These are phyloP conservation scores for Dynastes maya DNA, from an alignment of 2,888 invertebrate species.

Conservation along the genomic window DNA sequence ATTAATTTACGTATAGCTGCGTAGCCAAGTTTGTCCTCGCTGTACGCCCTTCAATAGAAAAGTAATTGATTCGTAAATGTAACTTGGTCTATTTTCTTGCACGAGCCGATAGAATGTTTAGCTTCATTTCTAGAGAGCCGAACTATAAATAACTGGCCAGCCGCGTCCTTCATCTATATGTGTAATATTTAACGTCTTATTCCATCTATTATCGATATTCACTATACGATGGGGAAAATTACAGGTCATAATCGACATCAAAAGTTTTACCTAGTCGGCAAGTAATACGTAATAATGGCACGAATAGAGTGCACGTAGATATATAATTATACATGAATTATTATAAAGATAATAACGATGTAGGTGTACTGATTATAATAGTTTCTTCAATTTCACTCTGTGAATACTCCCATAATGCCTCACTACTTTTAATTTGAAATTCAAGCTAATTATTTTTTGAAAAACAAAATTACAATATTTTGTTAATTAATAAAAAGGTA, in stretches of 20 bases:
- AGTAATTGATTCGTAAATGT: constrained; percentile 7
- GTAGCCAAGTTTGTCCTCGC: background rate
- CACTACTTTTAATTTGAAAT: no score
- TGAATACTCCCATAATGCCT: no score
- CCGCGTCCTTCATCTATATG: background rate
- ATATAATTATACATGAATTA: no score
- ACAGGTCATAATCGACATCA: background rate
- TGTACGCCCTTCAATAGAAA: background rate
- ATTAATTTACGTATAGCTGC: background rate
- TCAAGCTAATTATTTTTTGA: no score
- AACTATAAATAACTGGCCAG: constrained; percentile 8
- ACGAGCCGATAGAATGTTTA: no score
- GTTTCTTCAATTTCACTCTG: no score
- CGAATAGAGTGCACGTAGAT: no score
- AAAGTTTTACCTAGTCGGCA: background rate
- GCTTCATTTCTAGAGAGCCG: background rate
- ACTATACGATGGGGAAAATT: background rate
- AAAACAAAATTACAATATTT: no score
- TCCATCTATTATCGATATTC: background rate
- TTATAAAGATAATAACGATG: no score
- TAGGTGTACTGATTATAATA: no score
- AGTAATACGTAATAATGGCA: background rate
- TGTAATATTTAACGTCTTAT: constrained; percentile 12
- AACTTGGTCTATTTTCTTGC: background rate
- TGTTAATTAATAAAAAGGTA: no score